Conservation (phyloP, 1,140 invertebrate genomes). For the Tetramorium alpestre region DNA sequence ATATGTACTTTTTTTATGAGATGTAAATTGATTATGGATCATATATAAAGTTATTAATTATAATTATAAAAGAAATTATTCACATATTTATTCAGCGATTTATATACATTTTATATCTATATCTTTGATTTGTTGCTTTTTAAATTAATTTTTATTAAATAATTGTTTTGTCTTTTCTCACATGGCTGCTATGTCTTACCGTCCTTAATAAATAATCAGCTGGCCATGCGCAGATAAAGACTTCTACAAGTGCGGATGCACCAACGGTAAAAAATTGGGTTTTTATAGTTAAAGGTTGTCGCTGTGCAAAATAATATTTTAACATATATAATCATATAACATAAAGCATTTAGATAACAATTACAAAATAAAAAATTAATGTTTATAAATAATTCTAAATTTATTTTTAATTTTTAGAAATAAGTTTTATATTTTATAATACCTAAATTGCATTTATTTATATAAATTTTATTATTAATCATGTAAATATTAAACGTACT, state of each 20-base stretch:
- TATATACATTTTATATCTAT: neutral
- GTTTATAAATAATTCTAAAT: neutral
- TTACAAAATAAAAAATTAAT: neutral
- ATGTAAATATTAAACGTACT: neutral
- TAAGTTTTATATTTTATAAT: neutral
- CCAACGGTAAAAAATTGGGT: constrained; percentile 57
- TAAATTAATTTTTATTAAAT: neutral
- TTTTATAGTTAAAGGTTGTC: constrained; percentile 62
- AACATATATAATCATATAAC: neutral
- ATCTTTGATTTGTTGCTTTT: constrained; percentile 36
- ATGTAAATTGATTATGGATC: too few relatives aligned
- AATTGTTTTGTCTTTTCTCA: neutral
- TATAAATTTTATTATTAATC: neutral
- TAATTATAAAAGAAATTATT: too few relatives aligned
- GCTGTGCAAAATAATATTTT: constrained; percentile 23
- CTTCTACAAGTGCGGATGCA: constrained; percentile 53
- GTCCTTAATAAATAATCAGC: constrained; percentile 71
- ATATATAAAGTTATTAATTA: too few relatives aligned
- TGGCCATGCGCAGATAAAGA: constrained; percentile 74
- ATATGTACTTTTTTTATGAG: too few relatives aligned
- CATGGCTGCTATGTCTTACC: constrained; percentile 33
- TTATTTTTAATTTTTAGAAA: neutral
- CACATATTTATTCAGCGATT: too few relatives aligned
- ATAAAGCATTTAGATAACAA: neutral
- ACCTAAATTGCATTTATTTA: neutral